These are phyloP conservation scores for Phoronis australis DNA, from an alignment of 2,888 invertebrate species.

Conservation along the genomic window DNA sequence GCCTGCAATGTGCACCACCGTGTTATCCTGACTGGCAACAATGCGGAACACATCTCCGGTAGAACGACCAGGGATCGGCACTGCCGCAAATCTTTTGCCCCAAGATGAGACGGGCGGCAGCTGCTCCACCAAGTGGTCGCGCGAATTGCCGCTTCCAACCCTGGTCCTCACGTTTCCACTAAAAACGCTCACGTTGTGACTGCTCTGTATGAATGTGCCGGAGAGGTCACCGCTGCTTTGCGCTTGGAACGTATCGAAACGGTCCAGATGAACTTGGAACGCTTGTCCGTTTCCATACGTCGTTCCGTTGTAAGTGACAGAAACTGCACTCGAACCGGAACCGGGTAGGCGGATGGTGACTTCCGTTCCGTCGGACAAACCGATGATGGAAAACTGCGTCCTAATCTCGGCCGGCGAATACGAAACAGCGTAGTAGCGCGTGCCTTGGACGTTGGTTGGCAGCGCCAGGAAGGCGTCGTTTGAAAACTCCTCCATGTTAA, in stretches of 20 bases:
- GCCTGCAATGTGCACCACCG: not conserved
- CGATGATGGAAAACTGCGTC: slow-evolving; percentile 16
- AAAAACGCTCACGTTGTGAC: too few relatives aligned
- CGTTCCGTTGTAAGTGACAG: slow-evolving; percentile 16
- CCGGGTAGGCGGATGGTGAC: slow-evolving; percentile 17
- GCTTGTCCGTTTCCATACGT: too few relatives aligned
- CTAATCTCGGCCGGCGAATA: slow-evolving; percentile 16
- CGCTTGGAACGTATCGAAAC: too few relatives aligned
- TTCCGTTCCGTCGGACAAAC: slow-evolving; percentile 14
- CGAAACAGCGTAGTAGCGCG: slow-evolving; percentile 18
- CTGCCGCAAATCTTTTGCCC: slow-evolving; percentile 18
- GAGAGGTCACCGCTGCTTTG: too few relatives aligned
- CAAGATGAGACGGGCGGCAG: slow-evolving; percentile 18
- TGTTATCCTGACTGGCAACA: slow-evolving; percentile 7
- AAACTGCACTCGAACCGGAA: slow-evolving; percentile 6
- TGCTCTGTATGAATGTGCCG: too few relatives aligned
- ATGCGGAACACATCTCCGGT: slow-evolving; percentile 16
- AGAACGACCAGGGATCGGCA: slow-evolving; percentile 16
- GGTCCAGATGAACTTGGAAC: too few relatives aligned
- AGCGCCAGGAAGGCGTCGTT: slow-evolving; percentile 22
- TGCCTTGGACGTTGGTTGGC: slow-evolving; percentile 21
- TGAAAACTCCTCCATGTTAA: slow-evolving; percentile 21
- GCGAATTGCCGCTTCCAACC: too few relatives aligned
- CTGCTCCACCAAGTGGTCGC: slow-evolving; percentile 24
- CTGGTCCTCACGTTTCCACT: too few relatives aligned